Evolutionary conservation across 2,888 invertebrate genomes (phyloP).

Genomic region (Crocallis elinguaria): DNA sequence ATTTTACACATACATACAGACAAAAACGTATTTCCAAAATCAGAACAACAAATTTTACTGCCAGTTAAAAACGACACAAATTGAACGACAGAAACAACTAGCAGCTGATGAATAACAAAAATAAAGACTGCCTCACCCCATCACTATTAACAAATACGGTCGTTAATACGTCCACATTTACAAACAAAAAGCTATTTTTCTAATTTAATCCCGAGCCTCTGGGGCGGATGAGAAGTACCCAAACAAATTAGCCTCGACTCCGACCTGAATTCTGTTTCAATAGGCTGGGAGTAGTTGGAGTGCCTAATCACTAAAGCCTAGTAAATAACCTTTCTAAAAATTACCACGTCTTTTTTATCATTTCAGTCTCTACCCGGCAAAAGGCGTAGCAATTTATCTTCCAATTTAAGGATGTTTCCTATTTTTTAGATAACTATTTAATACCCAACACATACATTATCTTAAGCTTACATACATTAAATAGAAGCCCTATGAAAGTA

Average conservation of each 20-base stretch:
- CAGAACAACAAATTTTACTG: too few relatives aligned
- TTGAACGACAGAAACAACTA: too few relatives aligned
- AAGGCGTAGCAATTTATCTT: too few relatives aligned
- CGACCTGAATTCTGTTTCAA: constrained; percentile 11
- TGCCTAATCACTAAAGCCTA: constrained; percentile 3
- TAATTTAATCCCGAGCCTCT: constrained; percentile 38
- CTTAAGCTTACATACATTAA: too few relatives aligned
- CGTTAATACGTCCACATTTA: constrained; percentile 31
- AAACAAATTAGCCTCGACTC: constrained; percentile 36
- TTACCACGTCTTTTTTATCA: neutral
- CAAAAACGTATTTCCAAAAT: too few relatives aligned
- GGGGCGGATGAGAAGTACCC: constrained; percentile 25
- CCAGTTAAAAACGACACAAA: too few relatives aligned
- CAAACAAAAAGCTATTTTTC: constrained; percentile 37
- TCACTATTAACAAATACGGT: constrained; percentile 26
- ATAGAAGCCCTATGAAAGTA: too few relatives aligned
- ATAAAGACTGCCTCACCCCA: constrained; percentile 2
- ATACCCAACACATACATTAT: too few relatives aligned
- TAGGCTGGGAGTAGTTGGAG: constrained; percentile 1
- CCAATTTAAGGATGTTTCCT: too few relatives aligned
- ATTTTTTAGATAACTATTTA: too few relatives aligned
- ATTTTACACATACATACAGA: too few relatives aligned
- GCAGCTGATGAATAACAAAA: neutral
- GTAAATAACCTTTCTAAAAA: neutral
- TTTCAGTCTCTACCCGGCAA: too few relatives aligned